These are phyloP conservation scores for Rhinichthys klamathensis DNA, from an alignment of 2,113 vertebrate species.

Conservation along the genomic window DNA sequence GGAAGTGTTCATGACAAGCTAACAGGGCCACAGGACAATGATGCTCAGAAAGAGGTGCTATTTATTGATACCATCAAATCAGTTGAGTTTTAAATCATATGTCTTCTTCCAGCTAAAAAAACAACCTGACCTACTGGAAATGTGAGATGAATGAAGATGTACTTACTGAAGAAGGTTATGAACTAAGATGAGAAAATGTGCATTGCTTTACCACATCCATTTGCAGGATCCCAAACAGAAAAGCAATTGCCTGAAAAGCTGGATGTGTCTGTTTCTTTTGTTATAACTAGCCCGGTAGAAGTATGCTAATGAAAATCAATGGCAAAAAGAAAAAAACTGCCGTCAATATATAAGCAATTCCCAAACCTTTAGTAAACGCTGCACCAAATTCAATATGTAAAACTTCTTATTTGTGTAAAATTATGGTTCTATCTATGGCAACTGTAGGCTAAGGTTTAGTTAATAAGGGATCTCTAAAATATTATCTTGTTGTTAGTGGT, in stretches of 20 bases:
- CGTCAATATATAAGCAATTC: not conserved
- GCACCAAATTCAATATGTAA: not conserved
- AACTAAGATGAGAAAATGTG: not conserved
- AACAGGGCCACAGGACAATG: not conserved
- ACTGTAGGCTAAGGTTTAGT: too few relatives aligned
- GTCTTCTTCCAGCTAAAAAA: not conserved
- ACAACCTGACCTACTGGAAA: not conserved
- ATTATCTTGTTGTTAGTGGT: not conserved
- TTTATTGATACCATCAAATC: not conserved
- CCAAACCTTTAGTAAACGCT: not conserved
- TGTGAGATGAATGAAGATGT: not conserved
- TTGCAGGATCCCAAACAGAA: too few relatives aligned
- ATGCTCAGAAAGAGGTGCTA: slow-evolving; percentile 9
- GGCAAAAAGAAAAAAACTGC: not conserved
- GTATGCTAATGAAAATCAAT: not conserved
- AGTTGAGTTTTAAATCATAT: not conserved
- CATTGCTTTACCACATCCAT: not conserved
- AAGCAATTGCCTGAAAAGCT: too few relatives aligned
- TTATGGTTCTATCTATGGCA: not conserved
- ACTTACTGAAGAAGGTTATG: not conserved
- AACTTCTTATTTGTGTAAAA: not conserved
- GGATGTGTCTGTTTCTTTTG: not conserved
- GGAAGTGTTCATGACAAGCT: slow-evolving; percentile 59
- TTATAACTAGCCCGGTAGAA: not conserved
- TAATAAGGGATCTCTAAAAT: not conserved